phyloP scores from a whole-genome alignment of 2,888 invertebrate genomes.

The Adineta ricciae region DNA sequence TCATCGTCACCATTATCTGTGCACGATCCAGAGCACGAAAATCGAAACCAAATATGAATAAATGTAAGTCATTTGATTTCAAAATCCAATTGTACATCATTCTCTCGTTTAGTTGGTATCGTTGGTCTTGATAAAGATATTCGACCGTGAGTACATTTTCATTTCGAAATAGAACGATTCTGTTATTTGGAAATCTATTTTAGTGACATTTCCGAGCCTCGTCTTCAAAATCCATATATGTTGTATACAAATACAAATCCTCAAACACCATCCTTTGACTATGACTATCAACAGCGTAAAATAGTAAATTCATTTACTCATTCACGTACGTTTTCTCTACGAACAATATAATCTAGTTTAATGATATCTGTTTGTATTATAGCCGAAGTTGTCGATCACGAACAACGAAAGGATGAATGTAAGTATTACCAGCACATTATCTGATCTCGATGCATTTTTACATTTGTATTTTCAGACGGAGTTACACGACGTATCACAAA shows the following conservation, averaged over 20 bases:
- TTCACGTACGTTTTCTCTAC: background rate
- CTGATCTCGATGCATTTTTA: background rate
- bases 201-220: slow-evolving; percentile 12
- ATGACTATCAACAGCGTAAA: background rate
- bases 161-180: too few species aligned
- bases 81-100: background rate
- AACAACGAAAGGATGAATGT: background rate
- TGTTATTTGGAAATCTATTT: background rate
- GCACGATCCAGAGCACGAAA: background rate
- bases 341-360: background rate
- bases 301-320: background rate
- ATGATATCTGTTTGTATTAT: background rate
- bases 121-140: background rate
- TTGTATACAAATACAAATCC: background rate
- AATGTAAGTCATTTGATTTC: background rate
- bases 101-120: background rate
- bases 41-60: background rate
- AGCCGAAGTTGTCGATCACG: background rate
- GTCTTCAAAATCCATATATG: slow-evolving; percentile 3
- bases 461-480: background rate
- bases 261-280: background rate
- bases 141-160: background rate
- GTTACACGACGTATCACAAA: background rate
- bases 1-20: background rate
- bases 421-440: too few species aligned